phyloP scores from a whole-genome alignment of 2,888 invertebrate species.

The Seira musarum region DNA sequence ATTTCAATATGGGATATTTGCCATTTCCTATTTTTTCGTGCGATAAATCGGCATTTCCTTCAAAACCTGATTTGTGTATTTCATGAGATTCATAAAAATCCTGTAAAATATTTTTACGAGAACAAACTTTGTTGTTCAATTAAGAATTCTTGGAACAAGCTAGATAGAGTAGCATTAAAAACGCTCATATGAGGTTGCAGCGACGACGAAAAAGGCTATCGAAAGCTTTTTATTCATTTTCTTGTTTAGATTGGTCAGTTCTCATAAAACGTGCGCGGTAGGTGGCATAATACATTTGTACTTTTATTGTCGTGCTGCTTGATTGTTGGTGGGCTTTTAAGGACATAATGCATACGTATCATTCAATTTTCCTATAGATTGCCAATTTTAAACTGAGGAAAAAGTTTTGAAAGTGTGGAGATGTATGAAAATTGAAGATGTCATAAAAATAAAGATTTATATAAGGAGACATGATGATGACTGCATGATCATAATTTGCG shows the following conservation, averaged over 20 bases:
- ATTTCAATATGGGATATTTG: background rate
- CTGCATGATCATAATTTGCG: background rate
- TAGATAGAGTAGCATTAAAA: background rate
- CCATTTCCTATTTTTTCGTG: background rate
- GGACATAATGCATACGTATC: background rate
- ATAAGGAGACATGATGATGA: background rate
- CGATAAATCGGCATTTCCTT: background rate
- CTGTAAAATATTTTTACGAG: background rate
- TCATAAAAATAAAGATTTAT: background rate
- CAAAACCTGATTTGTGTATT: background rate
- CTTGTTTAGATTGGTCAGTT: slow-evolving; percentile 8
- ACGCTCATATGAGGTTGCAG: background rate
- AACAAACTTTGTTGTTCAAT: background rate
- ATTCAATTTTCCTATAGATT: slow-evolving; percentile 7
- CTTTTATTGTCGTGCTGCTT: background rate
- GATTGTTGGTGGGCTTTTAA: background rate
- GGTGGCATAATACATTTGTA: slow-evolving; percentile 5
- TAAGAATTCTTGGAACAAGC: background rate
- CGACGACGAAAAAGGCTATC: no score
- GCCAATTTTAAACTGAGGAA: background rate
- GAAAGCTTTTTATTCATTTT: background rate
- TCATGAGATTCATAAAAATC: no score
- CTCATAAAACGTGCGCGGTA: background rate
- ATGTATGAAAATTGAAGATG: slow-evolving; percentile 3
- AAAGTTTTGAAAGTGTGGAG: background rate